Percentiles rank a stretch among this genome's conserved stretches.
These are phyloP conservation scores for Imbricaverruca yamaguchii DNA, from an alignment of 2,888 invertebrate genomes.

Conservation along the genomic window DNA sequence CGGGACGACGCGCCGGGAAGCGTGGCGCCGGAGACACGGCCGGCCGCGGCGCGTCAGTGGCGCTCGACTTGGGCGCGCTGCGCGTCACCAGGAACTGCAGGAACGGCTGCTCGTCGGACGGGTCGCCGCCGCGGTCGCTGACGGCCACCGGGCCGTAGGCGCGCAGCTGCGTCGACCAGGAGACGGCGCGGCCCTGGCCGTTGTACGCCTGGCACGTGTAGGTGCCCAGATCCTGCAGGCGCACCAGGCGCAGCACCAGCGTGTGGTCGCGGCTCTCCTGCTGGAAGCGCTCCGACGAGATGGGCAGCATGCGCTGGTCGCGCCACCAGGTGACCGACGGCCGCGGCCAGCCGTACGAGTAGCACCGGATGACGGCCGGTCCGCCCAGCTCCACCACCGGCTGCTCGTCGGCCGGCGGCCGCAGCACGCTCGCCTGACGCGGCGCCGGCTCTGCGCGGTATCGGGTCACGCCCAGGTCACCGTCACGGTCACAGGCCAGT, in stretches of 20 bases:
- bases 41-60: slow-evolving; percentile 37
- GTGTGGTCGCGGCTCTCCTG: slow-evolving; percentile 60
- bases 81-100: slow-evolving; percentile 50
- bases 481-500: too few species aligned
- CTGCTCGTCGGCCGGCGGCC: slow-evolving; percentile 53
- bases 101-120: slow-evolving; percentile 48
- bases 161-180: slow-evolving; percentile 64
- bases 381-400: slow-evolving; percentile 63
- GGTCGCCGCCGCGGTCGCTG: slow-evolving; percentile 46
- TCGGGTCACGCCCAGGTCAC: too few species aligned
- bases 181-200: slow-evolving; percentile 64
- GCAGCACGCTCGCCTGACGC: slow-evolving; percentile 54
- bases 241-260: slow-evolving; percentile 63
- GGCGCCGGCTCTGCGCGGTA: slow-evolving; percentile 50
- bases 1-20: slow-evolving; percentile 43
- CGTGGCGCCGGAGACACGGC: slow-evolving; percentile 34
- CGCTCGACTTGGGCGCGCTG: slow-evolving; percentile 18
- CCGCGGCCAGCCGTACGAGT: slow-evolving; percentile 69
- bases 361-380: slow-evolving; percentile 65
- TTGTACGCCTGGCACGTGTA: slow-evolving; percentile 89
- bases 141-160: slow-evolving; percentile 62
- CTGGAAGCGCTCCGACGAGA: slow-evolving; percentile 59
- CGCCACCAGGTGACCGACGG: slow-evolving; percentile 80
- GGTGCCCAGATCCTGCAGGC: slow-evolving; percentile 64
- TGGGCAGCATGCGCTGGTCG: slow-evolving; percentile 64